Evolutionary conservation across 2,888 invertebrate genomes (phyloP), one percentile per base, ranked within the genome.

Genomic region (Aethes cnicana): DNA sequence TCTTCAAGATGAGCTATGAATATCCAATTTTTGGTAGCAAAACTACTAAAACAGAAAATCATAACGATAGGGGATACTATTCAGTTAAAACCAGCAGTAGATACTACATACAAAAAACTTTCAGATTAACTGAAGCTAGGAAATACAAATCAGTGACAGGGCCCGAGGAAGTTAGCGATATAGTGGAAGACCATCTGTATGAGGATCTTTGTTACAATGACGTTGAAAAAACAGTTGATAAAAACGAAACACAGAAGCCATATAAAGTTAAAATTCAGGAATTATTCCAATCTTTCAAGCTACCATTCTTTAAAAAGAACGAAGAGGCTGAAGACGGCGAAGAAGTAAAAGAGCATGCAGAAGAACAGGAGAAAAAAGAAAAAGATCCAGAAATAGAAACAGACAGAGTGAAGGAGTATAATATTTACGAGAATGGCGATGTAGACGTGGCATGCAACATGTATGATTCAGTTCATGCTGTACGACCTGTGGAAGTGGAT

Each of bases 191-290:
- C 32, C 89, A 89, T 63, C 78, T 88, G 25, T 89, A 88, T 39
- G 89, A 89, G 74, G 89, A 88, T 48, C 61, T 88, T 0, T 81
- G 80, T 58, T 86, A 87, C 25, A 81, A 78, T 57, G 84, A 86
- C 17, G 62, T 79, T 1, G 61, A 68, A 7, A 71, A 71, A 16
- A 2, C 12, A 8, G 36, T 28, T 0, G 62, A 58, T 2, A 60
- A 47, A 57, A 61, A 36, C 18, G 32, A 47, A 37, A 53, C 39
- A 48, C 53, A 42, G 0, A 86, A 82, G 53, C 81, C 87, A 5
- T 75, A 81, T 56, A 75, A 78, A 52, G 76, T 81, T 0, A 87
- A 84, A 64, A 75, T 89, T 30, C 89, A 88, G 57, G 85, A 84
- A 53, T 47, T 88, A 1, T 84, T 89, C 41, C 77, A 82, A 25